These are phyloP conservation scores for Melieria picta DNA, from an alignment of 2,888 invertebrate species.

Conservation along the genomic window DNA sequence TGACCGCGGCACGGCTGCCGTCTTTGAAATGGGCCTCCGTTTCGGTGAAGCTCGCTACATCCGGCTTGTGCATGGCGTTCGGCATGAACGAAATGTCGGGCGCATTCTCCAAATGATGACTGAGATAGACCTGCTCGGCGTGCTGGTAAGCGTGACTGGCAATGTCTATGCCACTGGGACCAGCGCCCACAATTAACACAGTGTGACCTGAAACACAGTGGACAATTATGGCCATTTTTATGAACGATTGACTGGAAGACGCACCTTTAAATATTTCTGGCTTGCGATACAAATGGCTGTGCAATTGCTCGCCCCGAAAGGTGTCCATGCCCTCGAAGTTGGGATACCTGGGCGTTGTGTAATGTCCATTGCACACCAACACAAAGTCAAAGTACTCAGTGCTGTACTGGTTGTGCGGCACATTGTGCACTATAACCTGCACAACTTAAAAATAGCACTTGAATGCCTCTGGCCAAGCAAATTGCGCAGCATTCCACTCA, in stretches of 20 bases:
- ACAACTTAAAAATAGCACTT: too few relatives aligned
- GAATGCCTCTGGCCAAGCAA: too few relatives aligned
- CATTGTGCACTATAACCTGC: conserved; percentile 59
- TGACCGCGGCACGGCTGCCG: conserved; percentile 71
- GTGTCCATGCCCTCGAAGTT: conserved; percentile 75
- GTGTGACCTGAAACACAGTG: conserved; percentile 67
- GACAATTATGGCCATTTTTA: neutral
- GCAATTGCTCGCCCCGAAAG: conserved; percentile 71
- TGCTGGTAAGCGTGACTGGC: conserved; percentile 73
- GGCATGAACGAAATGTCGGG: conserved; percentile 72
- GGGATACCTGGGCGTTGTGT: conserved; percentile 79
- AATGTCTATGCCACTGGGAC: conserved; percentile 84
- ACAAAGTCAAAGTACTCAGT: conserved; percentile 79
- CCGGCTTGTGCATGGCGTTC: conserved; percentile 75
- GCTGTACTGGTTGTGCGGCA: conserved; percentile 57
- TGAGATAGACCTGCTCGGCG: conserved; percentile 73
- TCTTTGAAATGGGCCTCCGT: conserved; percentile 72
- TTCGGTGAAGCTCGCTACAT: conserved; percentile 69
- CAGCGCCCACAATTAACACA: conserved; percentile 83
- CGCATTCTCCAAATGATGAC: conserved; percentile 72
- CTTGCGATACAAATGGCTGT: conserved; percentile 87
- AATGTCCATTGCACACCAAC: conserved; percentile 89
- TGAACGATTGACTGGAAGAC: neutral
- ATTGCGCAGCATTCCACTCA: conserved; percentile 67
- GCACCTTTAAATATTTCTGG: conserved; percentile 75